phyloP scores from a whole-genome alignment of 2,797 vertebrate genomes.

The Anomalospiza imberbis region DNA sequence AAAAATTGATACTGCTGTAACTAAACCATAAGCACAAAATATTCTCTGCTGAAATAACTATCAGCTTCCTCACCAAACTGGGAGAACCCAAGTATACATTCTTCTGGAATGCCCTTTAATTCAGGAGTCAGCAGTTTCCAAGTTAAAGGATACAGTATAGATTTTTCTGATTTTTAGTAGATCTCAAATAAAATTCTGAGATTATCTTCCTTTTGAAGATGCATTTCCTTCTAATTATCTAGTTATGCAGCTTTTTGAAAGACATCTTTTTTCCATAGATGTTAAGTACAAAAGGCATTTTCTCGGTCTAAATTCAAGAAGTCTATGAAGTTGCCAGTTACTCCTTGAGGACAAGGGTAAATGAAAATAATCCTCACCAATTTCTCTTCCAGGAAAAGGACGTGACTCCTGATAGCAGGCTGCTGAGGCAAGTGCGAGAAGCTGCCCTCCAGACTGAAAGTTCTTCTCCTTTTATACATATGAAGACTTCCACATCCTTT shows the following conservation, averaged over 20 bases:
- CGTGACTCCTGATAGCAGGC: slow-evolving; percentile 87
- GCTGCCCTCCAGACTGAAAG: slow-evolving; percentile 71
- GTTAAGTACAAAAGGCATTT: background rate
- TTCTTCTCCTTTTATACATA: slow-evolving; percentile 25
- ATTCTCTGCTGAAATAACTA: background rate
- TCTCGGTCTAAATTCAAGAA: background rate
- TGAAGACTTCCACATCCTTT: slow-evolving; percentile 69
- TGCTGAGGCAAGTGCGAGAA: slow-evolving; percentile 80
- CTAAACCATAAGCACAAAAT: background rate
- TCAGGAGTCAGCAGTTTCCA: background rate
- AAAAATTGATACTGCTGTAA: background rate
- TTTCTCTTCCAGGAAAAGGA: slow-evolving; percentile 86
- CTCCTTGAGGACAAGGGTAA: background rate
- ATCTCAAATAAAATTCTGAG: background rate
- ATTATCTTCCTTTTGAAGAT: background rate
- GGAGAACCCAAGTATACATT: background rate
- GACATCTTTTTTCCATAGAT: background rate
- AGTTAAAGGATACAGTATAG: background rate
- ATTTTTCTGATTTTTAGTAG: background rate
- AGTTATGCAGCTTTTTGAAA: background rate
- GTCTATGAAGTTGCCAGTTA: background rate
- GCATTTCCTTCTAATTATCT: background rate
- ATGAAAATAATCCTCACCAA: background rate
- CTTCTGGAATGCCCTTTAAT: background rate
- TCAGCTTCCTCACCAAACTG: background rate